Percentiles rank a stretch among this genome's conserved stretches.
Evolutionary conservation across 2,888 invertebrate species (phyloP).

Genomic region (Cryptocephalus primarius): DNA sequence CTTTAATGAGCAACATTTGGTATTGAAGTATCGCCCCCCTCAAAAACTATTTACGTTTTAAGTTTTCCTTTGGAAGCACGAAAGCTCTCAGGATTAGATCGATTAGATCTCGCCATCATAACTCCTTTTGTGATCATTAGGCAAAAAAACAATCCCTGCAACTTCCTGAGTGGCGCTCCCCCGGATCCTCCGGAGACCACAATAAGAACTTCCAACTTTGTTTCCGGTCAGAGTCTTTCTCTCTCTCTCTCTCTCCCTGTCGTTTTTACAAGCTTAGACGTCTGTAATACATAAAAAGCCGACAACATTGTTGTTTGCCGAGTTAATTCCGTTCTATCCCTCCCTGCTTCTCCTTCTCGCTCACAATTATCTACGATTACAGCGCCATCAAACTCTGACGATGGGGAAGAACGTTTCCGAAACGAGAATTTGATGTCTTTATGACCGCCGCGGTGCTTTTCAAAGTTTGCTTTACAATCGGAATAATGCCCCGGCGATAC

Average conservation of each 20-base stretch:
- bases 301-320: conserved; percentile 31
- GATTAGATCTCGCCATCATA: too few species aligned
- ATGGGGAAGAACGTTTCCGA: conserved; percentile 15
- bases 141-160: too few species aligned
- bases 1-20: too few species aligned
- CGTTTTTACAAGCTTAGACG: conserved; percentile 27
- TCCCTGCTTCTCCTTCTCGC: conserved; percentile 16
- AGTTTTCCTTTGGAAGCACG: too few species aligned
- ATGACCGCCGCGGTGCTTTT: conserved; percentile 25
- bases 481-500: conserved; percentile 2
- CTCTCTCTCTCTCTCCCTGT: conserved; percentile 5
- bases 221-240: conserved; percentile 24
- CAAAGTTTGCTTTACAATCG: conserved; percentile 12
- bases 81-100: too few species aligned
- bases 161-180: too few species aligned
- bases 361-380: conserved; percentile 36
- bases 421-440: conserved; percentile 27
- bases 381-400: conserved; percentile 32
- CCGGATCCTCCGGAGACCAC: too few species aligned
- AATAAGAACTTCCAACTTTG: conserved; percentile 20
- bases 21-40: too few species aligned
- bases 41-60: too few species aligned
- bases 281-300: conserved; percentile 31
- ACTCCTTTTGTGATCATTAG: too few species aligned
- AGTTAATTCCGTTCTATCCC: conserved; percentile 25